Base-by-base conservation (phyloP, 2,888 invertebrate genomes). In the Caenorhabditis sp. region DNA sequence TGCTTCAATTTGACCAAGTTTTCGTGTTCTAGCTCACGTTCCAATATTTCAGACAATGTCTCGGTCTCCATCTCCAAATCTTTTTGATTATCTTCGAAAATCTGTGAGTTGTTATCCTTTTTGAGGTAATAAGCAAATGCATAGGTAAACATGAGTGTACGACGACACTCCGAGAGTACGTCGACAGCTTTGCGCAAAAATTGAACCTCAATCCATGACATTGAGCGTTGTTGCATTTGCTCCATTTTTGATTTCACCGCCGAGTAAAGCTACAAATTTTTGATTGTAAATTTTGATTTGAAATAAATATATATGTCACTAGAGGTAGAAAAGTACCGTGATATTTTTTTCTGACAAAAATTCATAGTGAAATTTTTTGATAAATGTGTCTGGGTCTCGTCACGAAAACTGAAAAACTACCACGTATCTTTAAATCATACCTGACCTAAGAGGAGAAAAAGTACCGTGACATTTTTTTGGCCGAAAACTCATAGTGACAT, bases 181-280 rank as follows among this genome's bases (percentile, higher is more conserved):
- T 90, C 90, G 19, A 90, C 90, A 67, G 97, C 97, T 89, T 95
- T 94, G 90, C 94, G 94, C 86, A 99, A 91, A 90, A 97, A 99
- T 91, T 99, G 97, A 75, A 81, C 96, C 92, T 99, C 97, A 87
- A 97, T 97, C 97, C 97, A 99, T 81, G 95, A 95, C 96, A 97
- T 97, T 89, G 95, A 95, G 89, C 95, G 95, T 88, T 95, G 95
- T 89, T 99, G 97, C 97, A 99, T 97, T 90, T 96, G 96, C 89
- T 97, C 96, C 97, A 99, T 97, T 91, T 97, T 97, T 88, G 93
- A 93, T 89, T 95, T 95, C 69, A 97, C 94, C 72, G 94, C 93
- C 8, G 95, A 94, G 90, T 97, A 96, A 68, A 97, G 91, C 91
- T 90, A 82, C 12, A 62, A 79, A 80, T n/a, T 3, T 19, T 51